Evolutionary conservation across 2,888 invertebrate species (phyloP), one percentile per base, ranked within the genome.

Genomic region (Notodonta ziczac): DNA sequence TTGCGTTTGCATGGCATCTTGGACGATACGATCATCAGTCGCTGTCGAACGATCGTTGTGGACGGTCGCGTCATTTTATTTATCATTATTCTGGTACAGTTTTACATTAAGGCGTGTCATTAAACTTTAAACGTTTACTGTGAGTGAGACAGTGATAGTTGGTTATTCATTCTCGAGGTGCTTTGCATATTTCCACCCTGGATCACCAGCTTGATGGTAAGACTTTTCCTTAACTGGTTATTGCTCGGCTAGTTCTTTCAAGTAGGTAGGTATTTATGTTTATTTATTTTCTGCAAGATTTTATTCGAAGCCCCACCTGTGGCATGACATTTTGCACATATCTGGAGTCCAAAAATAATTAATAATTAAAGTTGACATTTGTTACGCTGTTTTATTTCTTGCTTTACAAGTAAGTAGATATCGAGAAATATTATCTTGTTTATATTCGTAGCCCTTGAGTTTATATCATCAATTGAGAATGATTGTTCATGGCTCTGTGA

Each of bases 151-250:
- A 77, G 80, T 82, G 78, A 62, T 70, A 72, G 69, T 82, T 63
- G 10, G 80, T 76, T 81, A 66, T 70, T 72, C 69, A 63, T 73
- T 68, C 14, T 56, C 61, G 62, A 72, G 73, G 59, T 70, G 76
- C 61, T 65, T n/a, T 39, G 12, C 44, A 74, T 71, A 62, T 74
- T 66, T 73, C 72, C 91, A 90, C 76, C 83, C 90, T 91, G 91
- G 91, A 91, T 90, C 84, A 85, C 82, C 80, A 84, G 74, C 75
- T 84, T 73, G 83, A 87, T 81, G 91, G 91, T 91, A 80, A 72
- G 83, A 55, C 61, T n/a, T 70, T 68, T 64, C 61, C 63, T 53
- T 67, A 65, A 65, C 62, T 55, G 55, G 61, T 67, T 58, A n/a
- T 42, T 3, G 8, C 39, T 39, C 66, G 62, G 63, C 64, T 65